Conservation (phyloP, 1,140 invertebrate species). For the Anastatus disparis region DNA sequence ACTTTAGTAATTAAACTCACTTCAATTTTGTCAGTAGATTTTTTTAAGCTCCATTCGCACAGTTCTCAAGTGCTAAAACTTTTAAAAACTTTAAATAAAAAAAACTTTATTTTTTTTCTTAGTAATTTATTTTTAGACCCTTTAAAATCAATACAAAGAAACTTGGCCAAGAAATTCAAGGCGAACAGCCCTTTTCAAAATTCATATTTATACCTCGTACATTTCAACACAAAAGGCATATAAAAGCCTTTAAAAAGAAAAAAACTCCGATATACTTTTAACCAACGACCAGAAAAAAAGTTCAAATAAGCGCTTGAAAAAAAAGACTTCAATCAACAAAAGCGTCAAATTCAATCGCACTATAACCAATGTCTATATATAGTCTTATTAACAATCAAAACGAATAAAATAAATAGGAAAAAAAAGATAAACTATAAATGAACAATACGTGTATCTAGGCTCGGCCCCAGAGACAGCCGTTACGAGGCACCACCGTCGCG, state of each 20-base stretch:
- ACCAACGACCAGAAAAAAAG: not conserved
- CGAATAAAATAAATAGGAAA: not conserved
- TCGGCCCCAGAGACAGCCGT: not conserved
- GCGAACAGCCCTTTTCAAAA: too few species aligned
- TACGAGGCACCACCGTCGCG: conserved; percentile 15
- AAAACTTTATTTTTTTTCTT: too few species aligned
- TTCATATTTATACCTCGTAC: too few species aligned
- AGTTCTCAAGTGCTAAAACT: too few species aligned
- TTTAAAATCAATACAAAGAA: not conserved
- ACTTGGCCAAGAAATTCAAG: not conserved
- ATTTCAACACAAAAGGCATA: too few species aligned
- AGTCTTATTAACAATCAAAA: too few species aligned
- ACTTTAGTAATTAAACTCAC: too few species aligned
- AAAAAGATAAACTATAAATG: not conserved
- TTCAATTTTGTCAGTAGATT: too few species aligned
- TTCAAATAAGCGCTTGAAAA: too few species aligned
- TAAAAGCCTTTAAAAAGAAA: not conserved
- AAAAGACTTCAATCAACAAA: not conserved
- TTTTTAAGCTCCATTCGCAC: too few species aligned
- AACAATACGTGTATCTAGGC: not conserved
- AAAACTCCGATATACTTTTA: not conserved
- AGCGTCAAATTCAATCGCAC: not conserved
- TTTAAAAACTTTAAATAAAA: too few species aligned
- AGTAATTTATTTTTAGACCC: not conserved
- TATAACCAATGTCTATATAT: too few species aligned